These are phyloP conservation scores for Apis florea DNA, from an alignment of 1,140 invertebrate genomes.

Conservation along the genomic window DNA sequence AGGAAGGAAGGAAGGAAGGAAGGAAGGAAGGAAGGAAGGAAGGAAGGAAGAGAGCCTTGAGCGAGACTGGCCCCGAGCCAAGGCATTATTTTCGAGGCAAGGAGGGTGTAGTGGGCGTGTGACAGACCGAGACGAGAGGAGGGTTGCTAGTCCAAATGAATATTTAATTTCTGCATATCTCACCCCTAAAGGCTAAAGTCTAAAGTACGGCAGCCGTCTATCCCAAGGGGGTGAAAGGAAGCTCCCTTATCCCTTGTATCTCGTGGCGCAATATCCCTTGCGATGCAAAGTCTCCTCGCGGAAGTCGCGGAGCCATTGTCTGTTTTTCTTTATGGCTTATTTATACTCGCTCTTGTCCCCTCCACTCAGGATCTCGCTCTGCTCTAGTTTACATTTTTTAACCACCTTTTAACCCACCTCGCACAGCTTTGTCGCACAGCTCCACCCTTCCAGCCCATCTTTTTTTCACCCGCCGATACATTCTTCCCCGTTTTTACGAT, in stretches of 20 bases:
- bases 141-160: conserved; percentile 69
- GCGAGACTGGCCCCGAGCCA: conserved; percentile 63
- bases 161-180: conserved; percentile 76
- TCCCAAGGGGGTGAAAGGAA: conserved; percentile 55
- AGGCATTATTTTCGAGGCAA: conserved; percentile 58
- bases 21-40: conserved; percentile 17
- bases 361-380: background rate
- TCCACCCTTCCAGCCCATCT: too few relatives aligned
- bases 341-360: background rate
- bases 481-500: background rate
- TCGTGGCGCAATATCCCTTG: conserved; percentile 6
- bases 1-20: too few relatives aligned
- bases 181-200: conserved; percentile 56
- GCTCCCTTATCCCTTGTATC: conserved; percentile 52
- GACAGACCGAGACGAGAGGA: conserved; percentile 4
- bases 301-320: background rate
- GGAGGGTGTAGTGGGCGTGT: background rate
- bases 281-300: conserved; percentile 44
- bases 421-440: background rate
- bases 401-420: background rate
- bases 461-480: background rate
- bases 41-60: conserved; percentile 45
- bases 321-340: conserved; percentile 26
- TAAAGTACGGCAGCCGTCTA: conserved; percentile 40
- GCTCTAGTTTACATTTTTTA: conserved; percentile 27